Conservation (phyloP, 1,140 invertebrate species). For the Mizuhopecten yessoensis region DNA sequence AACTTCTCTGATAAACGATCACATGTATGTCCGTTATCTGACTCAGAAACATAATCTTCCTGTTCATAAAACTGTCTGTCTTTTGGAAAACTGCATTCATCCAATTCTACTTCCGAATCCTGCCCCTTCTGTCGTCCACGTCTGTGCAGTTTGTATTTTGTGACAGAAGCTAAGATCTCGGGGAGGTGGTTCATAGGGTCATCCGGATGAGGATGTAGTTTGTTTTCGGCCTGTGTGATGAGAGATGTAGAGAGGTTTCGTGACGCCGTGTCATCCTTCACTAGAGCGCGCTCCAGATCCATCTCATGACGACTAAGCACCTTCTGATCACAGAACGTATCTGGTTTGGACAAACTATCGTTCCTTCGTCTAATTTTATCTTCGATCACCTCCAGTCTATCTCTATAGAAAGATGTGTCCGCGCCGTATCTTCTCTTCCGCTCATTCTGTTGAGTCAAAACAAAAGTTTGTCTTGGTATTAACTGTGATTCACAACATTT, state of each 20-base stretch:
- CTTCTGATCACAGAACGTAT: constrained; percentile 70
- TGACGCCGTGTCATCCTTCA: constrained; percentile 62
- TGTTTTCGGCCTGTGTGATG: constrained; percentile 56
- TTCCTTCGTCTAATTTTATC: constrained; percentile 72
- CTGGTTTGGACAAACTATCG: constrained; percentile 58
- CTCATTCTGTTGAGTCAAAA: constrained; percentile 27
- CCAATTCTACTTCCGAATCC: not conserved
- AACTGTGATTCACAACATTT: no score
- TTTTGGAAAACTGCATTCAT: constrained; percentile 9
- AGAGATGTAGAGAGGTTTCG: constrained; percentile 60
- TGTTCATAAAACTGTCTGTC: constrained; percentile 10
- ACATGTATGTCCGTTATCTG: not conserved
- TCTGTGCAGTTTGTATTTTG: not conserved
- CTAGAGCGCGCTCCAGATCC: constrained; percentile 74
- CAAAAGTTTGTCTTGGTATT: no score
- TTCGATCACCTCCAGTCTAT: constrained; percentile 70
- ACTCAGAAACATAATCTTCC: not conserved
- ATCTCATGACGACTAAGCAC: constrained; percentile 72
- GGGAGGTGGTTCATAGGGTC: constrained; percentile 72
- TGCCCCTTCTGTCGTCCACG: not conserved
- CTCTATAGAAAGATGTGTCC: constrained; percentile 64
- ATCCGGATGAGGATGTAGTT: constrained; percentile 56
- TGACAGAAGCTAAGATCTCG: constrained; percentile 66
- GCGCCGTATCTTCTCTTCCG: constrained; percentile 64
- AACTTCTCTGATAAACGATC: not conserved